Conservation (phyloP, 2,113 vertebrate species). For the Apteryx owenii region DNA sequence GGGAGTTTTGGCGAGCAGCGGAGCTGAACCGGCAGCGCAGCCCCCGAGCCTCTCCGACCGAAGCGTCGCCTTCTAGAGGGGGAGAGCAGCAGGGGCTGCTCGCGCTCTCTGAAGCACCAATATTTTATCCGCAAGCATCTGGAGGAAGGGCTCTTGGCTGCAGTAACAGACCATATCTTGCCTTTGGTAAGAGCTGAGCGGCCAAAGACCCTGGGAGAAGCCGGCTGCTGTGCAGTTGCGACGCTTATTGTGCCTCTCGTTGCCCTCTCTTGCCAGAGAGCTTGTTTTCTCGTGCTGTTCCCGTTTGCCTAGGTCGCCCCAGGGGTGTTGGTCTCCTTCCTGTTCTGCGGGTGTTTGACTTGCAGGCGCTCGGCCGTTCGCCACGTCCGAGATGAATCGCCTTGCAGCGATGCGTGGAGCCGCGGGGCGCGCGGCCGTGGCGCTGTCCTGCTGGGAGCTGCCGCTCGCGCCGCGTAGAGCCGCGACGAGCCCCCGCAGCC, state of each 20-base stretch:
- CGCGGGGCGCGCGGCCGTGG: neutral
- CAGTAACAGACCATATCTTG: neutral
- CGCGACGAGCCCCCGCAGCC: fast-evolving
- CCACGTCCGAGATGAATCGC: neutral
- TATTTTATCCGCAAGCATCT: neutral
- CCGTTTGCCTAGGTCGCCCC: neutral
- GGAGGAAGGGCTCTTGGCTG: neutral
- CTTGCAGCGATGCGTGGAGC: fast-evolving
- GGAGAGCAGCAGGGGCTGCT: neutral
- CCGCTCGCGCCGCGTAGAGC: neutral
- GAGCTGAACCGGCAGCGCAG: neutral
- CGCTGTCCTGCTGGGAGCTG: neutral
- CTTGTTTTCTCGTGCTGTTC: neutral
- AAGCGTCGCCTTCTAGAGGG: neutral
- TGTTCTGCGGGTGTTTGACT: neutral
- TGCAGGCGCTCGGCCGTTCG: neutral
- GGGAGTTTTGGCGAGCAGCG: fast-evolving
- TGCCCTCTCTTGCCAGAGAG: neutral
- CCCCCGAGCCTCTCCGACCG: neutral
- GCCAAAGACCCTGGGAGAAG: neutral
- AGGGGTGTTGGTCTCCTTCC: neutral
- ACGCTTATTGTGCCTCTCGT: neutral
- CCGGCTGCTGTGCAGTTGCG: neutral
- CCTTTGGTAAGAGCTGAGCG: neutral
- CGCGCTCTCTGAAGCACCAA: fast-evolving